Percentiles rank a stretch among this genome's conserved stretches.
Evolutionary conservation across 2,113 vertebrate species (phyloP).

Genomic region (Forbesichthys papilliferus): DNA sequence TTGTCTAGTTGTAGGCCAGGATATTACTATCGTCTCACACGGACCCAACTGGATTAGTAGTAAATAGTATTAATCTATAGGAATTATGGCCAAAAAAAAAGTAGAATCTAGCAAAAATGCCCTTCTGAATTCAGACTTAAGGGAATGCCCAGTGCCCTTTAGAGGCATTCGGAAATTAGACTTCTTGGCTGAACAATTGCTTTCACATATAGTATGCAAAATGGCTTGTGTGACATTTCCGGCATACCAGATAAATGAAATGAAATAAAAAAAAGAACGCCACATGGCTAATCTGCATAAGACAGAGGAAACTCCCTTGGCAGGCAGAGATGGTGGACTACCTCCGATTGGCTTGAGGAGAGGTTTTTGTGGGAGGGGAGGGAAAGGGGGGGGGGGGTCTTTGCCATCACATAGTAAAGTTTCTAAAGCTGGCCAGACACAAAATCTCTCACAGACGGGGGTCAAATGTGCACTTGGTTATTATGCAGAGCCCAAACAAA

Average conservation of each 20-base stretch:
- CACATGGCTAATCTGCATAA: slow-evolving; percentile 99
- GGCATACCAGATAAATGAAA: slow-evolving; percentile 77
- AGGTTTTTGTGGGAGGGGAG: slow-evolving; percentile 35
- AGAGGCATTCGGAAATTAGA: slow-evolving; percentile 1
- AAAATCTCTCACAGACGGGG: slow-evolving; percentile 3
- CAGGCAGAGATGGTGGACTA: slow-evolving; percentile 85
- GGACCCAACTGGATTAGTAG: not conserved
- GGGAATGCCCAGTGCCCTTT: not conserved
- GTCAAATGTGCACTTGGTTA: slow-evolving; percentile 16
- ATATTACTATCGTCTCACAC: not conserved
- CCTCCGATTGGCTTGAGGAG: slow-evolving; percentile 82
- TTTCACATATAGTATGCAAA: slow-evolving; percentile 36
- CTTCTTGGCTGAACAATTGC: slow-evolving; percentile 10
- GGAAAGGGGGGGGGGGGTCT: slow-evolving; percentile 49
- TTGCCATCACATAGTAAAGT: slow-evolving; percentile 61
- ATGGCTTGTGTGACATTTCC: slow-evolving; percentile 61
- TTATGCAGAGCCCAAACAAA: slow-evolving; percentile 3
- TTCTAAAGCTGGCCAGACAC: slow-evolving; percentile 56
- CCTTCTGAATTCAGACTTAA: not conserved
- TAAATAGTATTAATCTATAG: not conserved
- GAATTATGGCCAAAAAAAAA: not conserved
- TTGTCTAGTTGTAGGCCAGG: not conserved
- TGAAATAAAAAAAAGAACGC: slow-evolving; percentile 88
- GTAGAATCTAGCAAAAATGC: not conserved
- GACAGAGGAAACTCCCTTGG: slow-evolving; percentile 88